Percentiles rank a stretch among this genome's conserved stretches.
phyloP scores from a whole-genome alignment of 1,140 invertebrate genomes.

The Papilio machaon region DNA sequence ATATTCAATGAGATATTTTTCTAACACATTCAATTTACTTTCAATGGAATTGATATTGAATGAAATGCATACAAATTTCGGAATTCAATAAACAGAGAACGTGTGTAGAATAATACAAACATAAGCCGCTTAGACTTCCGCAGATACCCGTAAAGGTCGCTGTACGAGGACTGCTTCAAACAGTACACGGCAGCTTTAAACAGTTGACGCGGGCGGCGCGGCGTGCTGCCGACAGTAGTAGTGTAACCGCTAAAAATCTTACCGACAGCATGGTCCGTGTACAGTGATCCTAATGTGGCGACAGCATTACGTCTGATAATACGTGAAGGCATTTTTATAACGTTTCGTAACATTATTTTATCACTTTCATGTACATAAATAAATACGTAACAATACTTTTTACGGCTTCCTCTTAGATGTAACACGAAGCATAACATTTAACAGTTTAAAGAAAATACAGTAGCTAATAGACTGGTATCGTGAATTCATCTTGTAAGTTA shows the following conservation, averaged over 20 bases:
- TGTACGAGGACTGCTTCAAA: neutral
- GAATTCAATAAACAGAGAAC: conserved; percentile 1
- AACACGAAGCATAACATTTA: neutral
- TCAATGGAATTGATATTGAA: conserved; percentile 4
- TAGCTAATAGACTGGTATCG: no score
- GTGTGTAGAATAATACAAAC: neutral
- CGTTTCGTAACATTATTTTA: conserved; percentile 12
- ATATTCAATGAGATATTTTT: neutral
- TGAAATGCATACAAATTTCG: conserved; percentile 1
- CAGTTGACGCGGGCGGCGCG: no score
- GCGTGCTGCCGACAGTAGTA: no score
- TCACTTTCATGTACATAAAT: conserved; percentile 8
- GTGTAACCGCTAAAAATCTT: no score
- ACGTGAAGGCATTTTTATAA: conserved; percentile 27
- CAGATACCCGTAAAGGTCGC: neutral
- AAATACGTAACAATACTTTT: neutral
- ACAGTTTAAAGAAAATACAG: no score
- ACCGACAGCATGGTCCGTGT: neutral
- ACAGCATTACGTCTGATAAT: neutral
- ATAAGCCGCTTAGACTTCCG: conserved; percentile 3
- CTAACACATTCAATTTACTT: conserved; percentile 18
- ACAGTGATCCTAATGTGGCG: neutral
- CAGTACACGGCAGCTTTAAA: no score
- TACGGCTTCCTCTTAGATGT: neutral
- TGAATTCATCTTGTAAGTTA: no score